Percentiles rank a stretch among this genome's conserved stretches.
Evolutionary conservation across 2,113 vertebrate genomes (phyloP).

Genomic region (Lynx canadensis): DNA sequence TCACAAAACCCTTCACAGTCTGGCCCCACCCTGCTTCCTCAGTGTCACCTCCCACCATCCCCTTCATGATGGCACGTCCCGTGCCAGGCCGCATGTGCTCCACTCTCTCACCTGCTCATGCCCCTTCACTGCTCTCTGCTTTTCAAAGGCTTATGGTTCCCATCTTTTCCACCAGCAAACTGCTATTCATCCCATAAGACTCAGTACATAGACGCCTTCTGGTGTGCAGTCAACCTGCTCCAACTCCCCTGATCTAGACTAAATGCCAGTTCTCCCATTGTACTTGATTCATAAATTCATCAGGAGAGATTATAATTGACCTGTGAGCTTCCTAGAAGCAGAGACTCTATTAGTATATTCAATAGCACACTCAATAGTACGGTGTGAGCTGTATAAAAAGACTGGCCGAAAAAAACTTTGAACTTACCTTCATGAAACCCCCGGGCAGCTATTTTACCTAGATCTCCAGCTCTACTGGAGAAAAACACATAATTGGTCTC

Average conservation of each 20-base stretch:
- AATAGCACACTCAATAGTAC: background rate
- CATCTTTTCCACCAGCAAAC: background rate
- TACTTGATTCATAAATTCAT: background rate
- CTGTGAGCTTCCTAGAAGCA: background rate
- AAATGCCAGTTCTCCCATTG: background rate
- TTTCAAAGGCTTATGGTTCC: background rate
- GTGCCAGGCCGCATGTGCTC: accelerated
- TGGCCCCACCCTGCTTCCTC: background rate
- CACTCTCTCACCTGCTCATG: too few species aligned
- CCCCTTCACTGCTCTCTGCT: background rate
- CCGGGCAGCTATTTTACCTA: background rate
- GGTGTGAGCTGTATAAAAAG: background rate
- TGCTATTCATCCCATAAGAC: background rate
- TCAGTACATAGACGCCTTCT: background rate
- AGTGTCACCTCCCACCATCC: background rate
- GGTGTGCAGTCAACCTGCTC: accelerated
- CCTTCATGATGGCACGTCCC: too few species aligned
- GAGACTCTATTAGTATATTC: background rate
- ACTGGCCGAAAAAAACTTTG: background rate
- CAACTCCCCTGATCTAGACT: background rate
- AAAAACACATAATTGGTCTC: background rate
- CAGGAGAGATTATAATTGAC: background rate
- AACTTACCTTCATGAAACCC: background rate
- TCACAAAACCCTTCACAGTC: background rate
- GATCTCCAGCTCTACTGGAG: background rate